A percentile compares a stretch with the other conserved stretches of the same genome.
phyloP scores from a whole-genome alignment of 1,140 invertebrate species.

The Drosophila burlai region DNA sequence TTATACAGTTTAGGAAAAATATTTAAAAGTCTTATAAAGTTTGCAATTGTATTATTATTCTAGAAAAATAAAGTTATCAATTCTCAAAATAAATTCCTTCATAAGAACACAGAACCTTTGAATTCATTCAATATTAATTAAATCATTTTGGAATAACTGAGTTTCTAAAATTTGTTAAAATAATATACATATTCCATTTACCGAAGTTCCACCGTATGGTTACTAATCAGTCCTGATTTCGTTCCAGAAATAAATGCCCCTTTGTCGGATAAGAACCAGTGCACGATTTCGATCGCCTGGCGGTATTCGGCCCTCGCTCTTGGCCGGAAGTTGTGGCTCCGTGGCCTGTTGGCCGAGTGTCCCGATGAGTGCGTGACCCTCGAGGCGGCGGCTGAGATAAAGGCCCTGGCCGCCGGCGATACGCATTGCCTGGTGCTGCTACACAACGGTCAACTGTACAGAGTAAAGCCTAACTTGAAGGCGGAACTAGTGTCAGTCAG shows the following conservation, averaged over 20 bases:
- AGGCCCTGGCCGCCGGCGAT: conserved; percentile 59
- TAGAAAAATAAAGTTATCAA: no score
- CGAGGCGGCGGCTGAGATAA: conserved; percentile 38
- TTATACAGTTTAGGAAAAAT: not conserved
- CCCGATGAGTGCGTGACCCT: conserved; percentile 50
- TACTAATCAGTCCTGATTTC: conserved; percentile 56
- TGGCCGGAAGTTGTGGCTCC: conserved; percentile 45
- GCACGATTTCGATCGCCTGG: conserved; percentile 65
- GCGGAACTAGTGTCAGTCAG: conserved; percentile 48
- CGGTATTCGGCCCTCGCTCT: conserved; percentile 65
- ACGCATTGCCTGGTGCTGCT: conserved; percentile 69
- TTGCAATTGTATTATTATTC: not conserved
- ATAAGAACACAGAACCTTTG: no score
- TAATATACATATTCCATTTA: not conserved
- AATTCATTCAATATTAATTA: no score
- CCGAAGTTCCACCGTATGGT: not conserved
- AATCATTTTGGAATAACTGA: no score
- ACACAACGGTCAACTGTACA: conserved; percentile 62
- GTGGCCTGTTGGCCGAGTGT: conserved; percentile 40
- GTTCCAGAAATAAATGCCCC: conserved; percentile 56
- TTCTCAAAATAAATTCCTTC: no score
- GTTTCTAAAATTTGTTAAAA: no score
- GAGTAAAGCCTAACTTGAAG: conserved; percentile 41
- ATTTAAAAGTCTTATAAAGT: not conserved
- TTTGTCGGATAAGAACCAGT: conserved; percentile 13